A percentile compares a stretch with the other conserved stretches of the same genome.
Evolutionary conservation across 2,113 vertebrate genomes (phyloP).

Genomic region (Nerophis lumbriciformis): DNA sequence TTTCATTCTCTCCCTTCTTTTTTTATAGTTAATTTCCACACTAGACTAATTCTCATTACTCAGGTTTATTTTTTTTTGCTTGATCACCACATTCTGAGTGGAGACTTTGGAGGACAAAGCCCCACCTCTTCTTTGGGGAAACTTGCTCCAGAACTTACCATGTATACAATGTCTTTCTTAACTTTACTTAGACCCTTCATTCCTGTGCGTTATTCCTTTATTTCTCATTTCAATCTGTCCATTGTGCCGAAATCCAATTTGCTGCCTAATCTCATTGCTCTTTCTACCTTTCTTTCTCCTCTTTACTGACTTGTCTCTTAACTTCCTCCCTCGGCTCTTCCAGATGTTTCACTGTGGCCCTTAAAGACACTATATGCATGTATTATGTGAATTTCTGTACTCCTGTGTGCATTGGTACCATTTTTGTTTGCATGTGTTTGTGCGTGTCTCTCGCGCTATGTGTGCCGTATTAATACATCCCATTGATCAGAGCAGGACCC

Average conservation of each 20-base stretch:
- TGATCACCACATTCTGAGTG: conserved; percentile 7
- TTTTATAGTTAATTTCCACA: conserved; percentile 13
- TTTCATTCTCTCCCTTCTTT: conserved; percentile 1
- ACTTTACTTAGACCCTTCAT: background rate
- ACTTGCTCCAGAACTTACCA: background rate
- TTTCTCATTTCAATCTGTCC: background rate
- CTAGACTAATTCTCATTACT: conserved; percentile 10
- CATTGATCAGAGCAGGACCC: conserved; percentile 99
- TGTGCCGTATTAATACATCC: conserved; percentile 97
- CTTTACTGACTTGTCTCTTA: conserved; percentile 41
- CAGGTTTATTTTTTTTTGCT: conserved; percentile 10
- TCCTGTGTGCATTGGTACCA: conserved; percentile 31
- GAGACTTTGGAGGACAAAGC: conserved; percentile 9
- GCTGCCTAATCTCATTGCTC: background rate
- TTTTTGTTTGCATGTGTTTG: conserved; percentile 36
- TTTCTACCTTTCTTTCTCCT: conserved; percentile 37
- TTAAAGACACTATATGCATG: conserved; percentile 73
- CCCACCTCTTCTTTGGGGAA: background rate
- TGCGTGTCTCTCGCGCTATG: conserved; percentile 16
- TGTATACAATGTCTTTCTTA: background rate
- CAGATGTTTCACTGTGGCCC: conserved; percentile 93
- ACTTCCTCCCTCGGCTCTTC: conserved; percentile 80
- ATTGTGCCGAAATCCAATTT: background rate
- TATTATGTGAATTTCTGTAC: conserved; percentile 24
- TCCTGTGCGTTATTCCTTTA: background rate